Evolutionary conservation across 2,888 invertebrate species (phyloP).

Genomic region (Drosophila rellima): DNA sequence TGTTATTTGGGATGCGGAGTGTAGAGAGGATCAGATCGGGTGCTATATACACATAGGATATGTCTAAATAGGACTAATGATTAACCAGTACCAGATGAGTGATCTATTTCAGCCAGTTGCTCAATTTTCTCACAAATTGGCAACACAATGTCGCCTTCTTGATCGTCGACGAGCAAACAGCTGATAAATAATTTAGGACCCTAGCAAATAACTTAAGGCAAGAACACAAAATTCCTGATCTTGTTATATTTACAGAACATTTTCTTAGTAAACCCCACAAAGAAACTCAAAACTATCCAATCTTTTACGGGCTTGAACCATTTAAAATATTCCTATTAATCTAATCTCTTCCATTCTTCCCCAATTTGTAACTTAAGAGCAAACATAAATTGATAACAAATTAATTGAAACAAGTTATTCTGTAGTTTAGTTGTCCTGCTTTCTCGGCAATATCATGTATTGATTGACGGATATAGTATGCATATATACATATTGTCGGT

Average conservation of each 20-base stretch:
- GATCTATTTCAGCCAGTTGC: not conserved
- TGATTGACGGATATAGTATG: constrained; percentile 20
- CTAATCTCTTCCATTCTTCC: not conserved
- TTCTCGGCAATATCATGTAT: constrained; percentile 83
- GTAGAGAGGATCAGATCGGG: constrained; percentile 10
- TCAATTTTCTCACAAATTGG: not conserved
- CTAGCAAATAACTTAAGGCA: no score
- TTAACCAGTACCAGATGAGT: constrained; percentile 10
- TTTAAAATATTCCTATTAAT: no score
- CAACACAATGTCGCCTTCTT: no score
- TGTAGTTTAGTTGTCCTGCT: constrained; percentile 81
- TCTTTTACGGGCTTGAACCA: no score
- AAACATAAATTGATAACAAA: constrained; percentile 46
- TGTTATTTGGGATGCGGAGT: constrained; percentile 19
- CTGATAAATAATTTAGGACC: no score
- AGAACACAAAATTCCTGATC: no score
- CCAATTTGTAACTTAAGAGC: constrained; percentile 44
- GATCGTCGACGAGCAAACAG: no score
- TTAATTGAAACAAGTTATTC: constrained; percentile 36
- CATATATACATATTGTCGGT: constrained; percentile 39
- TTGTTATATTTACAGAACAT: no score
- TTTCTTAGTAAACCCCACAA: no score
- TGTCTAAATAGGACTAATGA: constrained; percentile 4
- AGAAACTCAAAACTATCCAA: no score
- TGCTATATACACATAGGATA: constrained; percentile 22